phyloP scores from a whole-genome alignment of 2,888 invertebrate genomes.

The Dione vanillae region DNA sequence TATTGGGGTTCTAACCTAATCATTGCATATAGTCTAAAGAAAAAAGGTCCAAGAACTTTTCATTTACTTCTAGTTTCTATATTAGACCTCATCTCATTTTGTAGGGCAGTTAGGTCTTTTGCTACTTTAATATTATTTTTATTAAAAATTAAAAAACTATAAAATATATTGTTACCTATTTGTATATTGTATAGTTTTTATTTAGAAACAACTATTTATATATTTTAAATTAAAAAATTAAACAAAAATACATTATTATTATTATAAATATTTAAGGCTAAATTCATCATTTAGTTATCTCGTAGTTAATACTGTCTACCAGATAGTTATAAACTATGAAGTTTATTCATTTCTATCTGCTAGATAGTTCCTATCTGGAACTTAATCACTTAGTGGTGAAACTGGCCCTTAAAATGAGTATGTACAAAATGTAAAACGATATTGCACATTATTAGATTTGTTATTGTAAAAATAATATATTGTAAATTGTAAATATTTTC shows the following conservation, averaged over 20 bases:
- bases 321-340: no score
- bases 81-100: slow-evolving; percentile 21
- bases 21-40: not conserved
- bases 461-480: not conserved
- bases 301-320: no score
- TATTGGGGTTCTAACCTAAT: no score
- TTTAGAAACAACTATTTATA: not conserved
- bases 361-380: no score
- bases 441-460: not conserved
- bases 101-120: slow-evolving; percentile 16
- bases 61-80: not conserved
- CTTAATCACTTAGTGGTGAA: no score
- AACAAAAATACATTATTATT: no score
- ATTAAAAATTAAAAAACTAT: not conserved
- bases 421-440: not conserved
- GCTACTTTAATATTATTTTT: not conserved
- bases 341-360: no score
- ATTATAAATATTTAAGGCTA: no score
- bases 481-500: no score
- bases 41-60: not conserved
- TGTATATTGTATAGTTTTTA: slow-evolving; percentile 8
- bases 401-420: no score
- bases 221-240: not conserved
- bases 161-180: no score
- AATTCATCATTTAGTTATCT: no score